A percentile compares a stretch with the other conserved stretches of the same genome.
These are phyloP conservation scores for Thaleichthys pacificus DNA, from an alignment of 2,797 vertebrate species.

Conservation along the genomic window DNA sequence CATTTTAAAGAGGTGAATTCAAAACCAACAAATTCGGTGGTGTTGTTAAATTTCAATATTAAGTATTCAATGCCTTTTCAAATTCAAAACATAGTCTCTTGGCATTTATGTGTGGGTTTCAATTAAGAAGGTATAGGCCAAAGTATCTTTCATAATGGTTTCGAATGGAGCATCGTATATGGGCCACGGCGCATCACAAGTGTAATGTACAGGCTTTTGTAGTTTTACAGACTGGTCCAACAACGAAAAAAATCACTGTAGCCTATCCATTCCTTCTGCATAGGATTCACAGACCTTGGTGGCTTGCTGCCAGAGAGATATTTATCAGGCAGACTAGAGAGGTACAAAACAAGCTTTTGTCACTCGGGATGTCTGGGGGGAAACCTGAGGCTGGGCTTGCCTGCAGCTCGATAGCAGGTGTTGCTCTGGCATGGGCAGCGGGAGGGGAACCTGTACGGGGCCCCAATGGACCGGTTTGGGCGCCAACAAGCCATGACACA, in stretches of 20 bases:
- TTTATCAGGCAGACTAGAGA: constrained; percentile 23
- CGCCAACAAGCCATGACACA: not conserved
- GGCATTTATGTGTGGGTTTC: too few relatives aligned
- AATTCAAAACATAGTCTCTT: too few relatives aligned
- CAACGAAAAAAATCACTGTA: too few relatives aligned
- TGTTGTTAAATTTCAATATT: too few relatives aligned
- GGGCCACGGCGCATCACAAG: too few relatives aligned
- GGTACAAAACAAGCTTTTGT: constrained; percentile 29
- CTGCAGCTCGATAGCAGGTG: constrained; percentile 29
- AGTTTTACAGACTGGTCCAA: not conserved
- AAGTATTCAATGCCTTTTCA: too few relatives aligned
- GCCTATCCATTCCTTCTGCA: not conserved
- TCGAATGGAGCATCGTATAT: too few relatives aligned
- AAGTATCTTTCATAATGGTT: too few relatives aligned
- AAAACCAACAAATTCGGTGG: too few relatives aligned
- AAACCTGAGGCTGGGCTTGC: constrained; percentile 17
- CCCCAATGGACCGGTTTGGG: not conserved
- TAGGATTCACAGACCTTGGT: not conserved
- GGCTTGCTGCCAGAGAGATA: constrained; percentile 9
- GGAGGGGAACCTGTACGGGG: not conserved
- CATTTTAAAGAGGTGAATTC: too few relatives aligned
- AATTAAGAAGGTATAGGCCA: too few relatives aligned
- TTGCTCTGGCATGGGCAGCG: constrained; percentile 3
- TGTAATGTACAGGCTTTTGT: too few relatives aligned
- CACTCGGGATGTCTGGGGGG: not conserved